Percentiles rank a stretch among this genome's conserved stretches.
Conservation (phyloP, 2,888 invertebrate genomes). For the Atherix ibis region DNA sequence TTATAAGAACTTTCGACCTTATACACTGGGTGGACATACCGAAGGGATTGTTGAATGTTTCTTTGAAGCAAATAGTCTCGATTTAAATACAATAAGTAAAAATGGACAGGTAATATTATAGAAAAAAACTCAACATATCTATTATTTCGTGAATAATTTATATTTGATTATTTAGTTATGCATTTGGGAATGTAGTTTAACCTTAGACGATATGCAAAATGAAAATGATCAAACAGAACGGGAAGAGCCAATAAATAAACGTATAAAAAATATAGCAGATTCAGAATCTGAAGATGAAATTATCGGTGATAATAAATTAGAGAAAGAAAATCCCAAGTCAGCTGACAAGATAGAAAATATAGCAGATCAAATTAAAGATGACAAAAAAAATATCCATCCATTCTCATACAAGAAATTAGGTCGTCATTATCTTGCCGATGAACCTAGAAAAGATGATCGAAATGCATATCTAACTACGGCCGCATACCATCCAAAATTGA, state of each 20-base stretch:
- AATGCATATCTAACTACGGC: slow-evolving; percentile 59
- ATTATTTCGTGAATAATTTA: not conserved
- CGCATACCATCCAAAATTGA: slow-evolving; percentile 63
- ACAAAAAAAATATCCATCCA: slow-evolving; percentile 25
- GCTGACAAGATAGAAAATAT: slow-evolving; percentile 34
- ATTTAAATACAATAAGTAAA: slow-evolving; percentile 66
- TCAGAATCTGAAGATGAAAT: slow-evolving; percentile 47
- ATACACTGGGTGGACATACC: slow-evolving; percentile 67
- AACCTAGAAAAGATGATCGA: slow-evolving; percentile 44
- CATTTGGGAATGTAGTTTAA: slow-evolving; percentile 72
- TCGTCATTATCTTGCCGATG: slow-evolving; percentile 59
- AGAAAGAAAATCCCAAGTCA: slow-evolving; percentile 7
- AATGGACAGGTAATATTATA: slow-evolving; percentile 58
- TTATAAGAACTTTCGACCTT: slow-evolving; percentile 58
- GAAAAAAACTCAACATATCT: not conserved
- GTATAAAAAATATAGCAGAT: slow-evolving; percentile 17
- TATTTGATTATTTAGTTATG: slow-evolving; percentile 18
- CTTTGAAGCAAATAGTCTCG: slow-evolving; percentile 73
- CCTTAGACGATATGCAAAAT: slow-evolving; percentile 18
- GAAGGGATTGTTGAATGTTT: slow-evolving; percentile 73
- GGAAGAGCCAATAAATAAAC: slow-evolving; percentile 5
- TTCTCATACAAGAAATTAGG: slow-evolving; percentile 52
- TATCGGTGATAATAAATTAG: slow-evolving; percentile 12
- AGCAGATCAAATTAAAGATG: slow-evolving; percentile 28
- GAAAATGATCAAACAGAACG: slow-evolving; percentile 9